phyloP scores from a whole-genome alignment of 2,113 vertebrate genomes.

The Candoia aspera region DNA sequence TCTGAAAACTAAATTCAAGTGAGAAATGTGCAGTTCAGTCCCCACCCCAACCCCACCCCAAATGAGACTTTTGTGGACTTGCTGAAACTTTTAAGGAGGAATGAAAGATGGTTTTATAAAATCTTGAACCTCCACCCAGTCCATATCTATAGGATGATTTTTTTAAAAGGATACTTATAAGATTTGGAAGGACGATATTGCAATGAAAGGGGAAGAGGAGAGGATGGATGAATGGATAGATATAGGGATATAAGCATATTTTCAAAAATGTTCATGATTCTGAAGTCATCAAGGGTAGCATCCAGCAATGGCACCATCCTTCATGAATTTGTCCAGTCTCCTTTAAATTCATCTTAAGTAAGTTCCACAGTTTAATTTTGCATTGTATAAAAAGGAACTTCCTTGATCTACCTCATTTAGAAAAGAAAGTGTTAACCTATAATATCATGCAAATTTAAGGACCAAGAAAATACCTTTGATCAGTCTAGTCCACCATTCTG shows the following conservation, averaged over 20 bases:
- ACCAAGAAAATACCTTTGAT: not conserved
- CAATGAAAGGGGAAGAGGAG: constrained; percentile 8
- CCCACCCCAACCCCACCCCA: too few species aligned
- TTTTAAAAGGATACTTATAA: not conserved
- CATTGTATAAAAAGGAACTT: not conserved
- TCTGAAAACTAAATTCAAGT: not conserved
- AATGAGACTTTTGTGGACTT: not conserved
- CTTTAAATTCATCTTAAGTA: not conserved
- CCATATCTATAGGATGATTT: not conserved
- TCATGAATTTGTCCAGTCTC: not conserved
- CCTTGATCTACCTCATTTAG: not conserved
- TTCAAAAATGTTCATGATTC: not conserved
- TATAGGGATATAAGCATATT: constrained; percentile 35
- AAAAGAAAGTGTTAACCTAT: not conserved
- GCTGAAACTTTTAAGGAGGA: not conserved
- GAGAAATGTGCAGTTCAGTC: not conserved
- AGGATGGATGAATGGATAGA: not conserved
- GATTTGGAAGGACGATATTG: constrained; percentile 27
- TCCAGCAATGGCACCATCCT: not conserved
- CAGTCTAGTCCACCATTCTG: not conserved
- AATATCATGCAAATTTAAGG: too few species aligned
- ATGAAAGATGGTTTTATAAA: not conserved
- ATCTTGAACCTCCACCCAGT: not conserved
- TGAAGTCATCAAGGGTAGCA: not conserved
- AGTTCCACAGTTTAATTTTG: not conserved